Evolutionary conservation across 2,113 vertebrate genomes (phyloP).

Genomic region (Chamaetylas fuelleborni): DNA sequence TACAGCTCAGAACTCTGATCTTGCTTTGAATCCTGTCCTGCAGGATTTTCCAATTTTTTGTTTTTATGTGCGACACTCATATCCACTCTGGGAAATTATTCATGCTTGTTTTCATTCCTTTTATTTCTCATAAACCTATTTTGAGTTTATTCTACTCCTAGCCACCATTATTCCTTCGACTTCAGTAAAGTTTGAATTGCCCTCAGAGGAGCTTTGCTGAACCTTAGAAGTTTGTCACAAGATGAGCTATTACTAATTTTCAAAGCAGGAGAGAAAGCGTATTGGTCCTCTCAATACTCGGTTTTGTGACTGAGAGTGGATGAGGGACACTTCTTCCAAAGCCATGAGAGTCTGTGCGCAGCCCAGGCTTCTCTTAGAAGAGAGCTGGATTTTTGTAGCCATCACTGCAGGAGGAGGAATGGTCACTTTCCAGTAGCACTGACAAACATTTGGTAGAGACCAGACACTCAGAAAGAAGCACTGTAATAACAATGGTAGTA

Average conservation of each 20-base stretch:
- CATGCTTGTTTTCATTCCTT: not conserved
- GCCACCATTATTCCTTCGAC: not conserved
- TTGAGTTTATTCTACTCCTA: not conserved
- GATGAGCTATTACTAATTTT: not conserved
- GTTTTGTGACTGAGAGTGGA: not conserved
- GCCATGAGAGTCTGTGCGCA: not conserved
- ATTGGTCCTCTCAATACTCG: not conserved
- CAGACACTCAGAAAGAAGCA: not conserved
- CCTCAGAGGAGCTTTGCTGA: not conserved
- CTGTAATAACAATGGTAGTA: not conserved
- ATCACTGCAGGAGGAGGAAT: not conserved
- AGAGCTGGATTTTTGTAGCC: not conserved
- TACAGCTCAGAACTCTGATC: not conserved
- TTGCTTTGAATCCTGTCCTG: not conserved
- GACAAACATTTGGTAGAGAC: not conserved
- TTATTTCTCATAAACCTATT: not conserved
- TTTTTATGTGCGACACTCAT: not conserved
- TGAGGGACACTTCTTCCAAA: not conserved
- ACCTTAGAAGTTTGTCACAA: not conserved
- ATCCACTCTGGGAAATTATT: not conserved
- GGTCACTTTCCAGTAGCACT: not conserved
- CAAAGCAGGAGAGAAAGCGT: not conserved
- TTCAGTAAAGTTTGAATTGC: not conserved
- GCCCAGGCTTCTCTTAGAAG: not conserved
- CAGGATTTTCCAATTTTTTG: not conserved